Conservation (phyloP, 2,113 vertebrate species). For the Podarcis raffonei region DNA sequence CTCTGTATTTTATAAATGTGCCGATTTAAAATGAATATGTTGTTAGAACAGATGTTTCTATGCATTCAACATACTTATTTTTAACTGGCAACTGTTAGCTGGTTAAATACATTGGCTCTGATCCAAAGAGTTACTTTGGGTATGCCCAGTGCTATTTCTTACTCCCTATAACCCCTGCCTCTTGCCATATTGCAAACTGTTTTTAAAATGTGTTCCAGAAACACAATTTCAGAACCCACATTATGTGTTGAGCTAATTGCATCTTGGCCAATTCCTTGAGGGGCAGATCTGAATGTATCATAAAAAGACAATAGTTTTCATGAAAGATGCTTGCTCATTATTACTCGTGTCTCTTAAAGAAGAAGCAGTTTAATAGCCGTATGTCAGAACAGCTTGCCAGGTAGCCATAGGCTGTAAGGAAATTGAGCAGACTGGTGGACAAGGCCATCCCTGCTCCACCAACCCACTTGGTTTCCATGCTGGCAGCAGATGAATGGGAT, state of each 20-base stretch:
- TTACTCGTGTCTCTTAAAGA: background rate
- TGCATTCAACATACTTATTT: conserved; percentile 8
- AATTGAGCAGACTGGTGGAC: background rate
- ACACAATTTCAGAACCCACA: background rate
- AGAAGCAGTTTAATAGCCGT: background rate
- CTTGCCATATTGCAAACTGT: background rate
- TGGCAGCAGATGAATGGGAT: no score
- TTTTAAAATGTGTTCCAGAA: background rate
- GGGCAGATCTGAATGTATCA: background rate
- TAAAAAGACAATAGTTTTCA: background rate
- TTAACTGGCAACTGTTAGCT: background rate
- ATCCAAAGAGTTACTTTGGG: background rate
- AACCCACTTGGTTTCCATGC: background rate
- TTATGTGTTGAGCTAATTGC: background rate
- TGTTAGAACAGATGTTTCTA: conserved; percentile 13
- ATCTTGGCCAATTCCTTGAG: background rate
- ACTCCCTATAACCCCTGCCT: background rate
- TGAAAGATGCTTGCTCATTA: background rate
- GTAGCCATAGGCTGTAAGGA: background rate
- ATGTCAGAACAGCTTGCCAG: background rate
- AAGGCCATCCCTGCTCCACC: background rate
- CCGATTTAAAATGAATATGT: conserved; percentile 20
- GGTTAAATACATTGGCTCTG: conserved; percentile 2
- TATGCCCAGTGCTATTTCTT: background rate
- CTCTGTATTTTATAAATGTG: conserved; percentile 17